These are phyloP conservation scores for Colinus virginianus DNA, from an alignment of 2,113 vertebrate genomes.

Conservation along the genomic window DNA sequence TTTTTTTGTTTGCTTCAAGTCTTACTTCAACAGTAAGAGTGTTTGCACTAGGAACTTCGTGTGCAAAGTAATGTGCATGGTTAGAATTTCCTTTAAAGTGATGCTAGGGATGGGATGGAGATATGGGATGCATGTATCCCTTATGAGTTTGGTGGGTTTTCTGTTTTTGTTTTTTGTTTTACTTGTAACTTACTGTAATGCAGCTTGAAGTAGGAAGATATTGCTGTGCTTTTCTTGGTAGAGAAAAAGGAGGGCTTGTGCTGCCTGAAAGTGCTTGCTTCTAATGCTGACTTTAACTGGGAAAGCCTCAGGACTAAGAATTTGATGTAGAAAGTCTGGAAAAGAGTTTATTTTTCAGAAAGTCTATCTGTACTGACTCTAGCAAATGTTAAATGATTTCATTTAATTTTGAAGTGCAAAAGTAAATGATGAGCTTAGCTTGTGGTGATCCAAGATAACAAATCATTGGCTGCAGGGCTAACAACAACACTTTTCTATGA, in stretches of 20 bases:
- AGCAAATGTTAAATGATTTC: not conserved
- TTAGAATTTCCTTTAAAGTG: conserved; percentile 24
- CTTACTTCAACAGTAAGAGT: not conserved
- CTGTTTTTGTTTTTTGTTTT: not conserved
- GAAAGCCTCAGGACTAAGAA: not conserved
- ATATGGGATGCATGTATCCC: conserved; percentile 57
- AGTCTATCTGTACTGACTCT: not conserved
- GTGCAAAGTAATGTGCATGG: conserved; percentile 29
- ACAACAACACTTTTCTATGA: not conserved
- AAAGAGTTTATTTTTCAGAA: not conserved
- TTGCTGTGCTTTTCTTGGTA: not conserved
- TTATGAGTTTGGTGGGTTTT: not conserved
- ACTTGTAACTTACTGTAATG: not conserved
- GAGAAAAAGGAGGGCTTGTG: not conserved
- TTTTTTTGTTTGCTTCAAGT: not conserved
- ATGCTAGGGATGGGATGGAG: not conserved
- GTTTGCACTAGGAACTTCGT: conserved; percentile 8
- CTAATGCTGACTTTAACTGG: not conserved
- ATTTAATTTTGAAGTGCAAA: not conserved
- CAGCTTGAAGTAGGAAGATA: not conserved
- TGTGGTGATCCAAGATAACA: not conserved
- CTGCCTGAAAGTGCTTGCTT: conserved; percentile 34
- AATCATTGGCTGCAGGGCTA: not conserved
- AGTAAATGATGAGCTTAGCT: not conserved
- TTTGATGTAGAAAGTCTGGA: not conserved